A percentile compares a stretch with the other conserved stretches of the same genome.
Evolutionary conservation across 1,140 invertebrate species (phyloP).

Genomic region (Lepidurus packardi): DNA sequence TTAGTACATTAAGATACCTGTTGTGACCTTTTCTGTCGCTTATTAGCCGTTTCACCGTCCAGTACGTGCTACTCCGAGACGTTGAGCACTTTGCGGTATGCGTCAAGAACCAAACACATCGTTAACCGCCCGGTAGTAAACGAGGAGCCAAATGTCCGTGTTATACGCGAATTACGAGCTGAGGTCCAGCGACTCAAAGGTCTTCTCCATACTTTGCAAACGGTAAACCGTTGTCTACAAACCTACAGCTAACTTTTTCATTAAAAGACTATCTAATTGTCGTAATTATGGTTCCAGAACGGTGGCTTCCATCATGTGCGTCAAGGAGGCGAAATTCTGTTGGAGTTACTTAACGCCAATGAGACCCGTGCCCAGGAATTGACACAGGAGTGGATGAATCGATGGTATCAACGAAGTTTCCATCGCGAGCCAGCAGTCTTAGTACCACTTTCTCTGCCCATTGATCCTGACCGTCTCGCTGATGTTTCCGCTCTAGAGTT

Average conservation of each 20-base stretch:
- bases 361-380: constrained; percentile 28
- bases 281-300: constrained; percentile 6
- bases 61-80: constrained; percentile 62
- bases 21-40: constrained; percentile 32
- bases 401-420: constrained; percentile 28
- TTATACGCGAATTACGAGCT: constrained; percentile 52
- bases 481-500: background rate
- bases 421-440: background rate
- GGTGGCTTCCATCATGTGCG: background rate
- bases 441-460: background rate
- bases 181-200: constrained; percentile 53
- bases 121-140: constrained; percentile 60
- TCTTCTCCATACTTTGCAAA: constrained; percentile 43
- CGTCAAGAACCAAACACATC: constrained; percentile 61
- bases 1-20: background rate
- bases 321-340: constrained; percentile 5
- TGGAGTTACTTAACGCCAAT: constrained; percentile 30
- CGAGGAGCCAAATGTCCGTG: constrained; percentile 56
- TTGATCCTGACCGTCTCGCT: background rate
- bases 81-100: constrained; percentile 63
- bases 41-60: constrained; percentile 62
- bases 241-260: background rate
- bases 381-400: constrained; percentile 32
- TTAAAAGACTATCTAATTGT: background rate
- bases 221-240: constrained; percentile 39